Base-by-base conservation (phyloP, 2,888 invertebrate genomes). In the Clivina fossor region DNA sequence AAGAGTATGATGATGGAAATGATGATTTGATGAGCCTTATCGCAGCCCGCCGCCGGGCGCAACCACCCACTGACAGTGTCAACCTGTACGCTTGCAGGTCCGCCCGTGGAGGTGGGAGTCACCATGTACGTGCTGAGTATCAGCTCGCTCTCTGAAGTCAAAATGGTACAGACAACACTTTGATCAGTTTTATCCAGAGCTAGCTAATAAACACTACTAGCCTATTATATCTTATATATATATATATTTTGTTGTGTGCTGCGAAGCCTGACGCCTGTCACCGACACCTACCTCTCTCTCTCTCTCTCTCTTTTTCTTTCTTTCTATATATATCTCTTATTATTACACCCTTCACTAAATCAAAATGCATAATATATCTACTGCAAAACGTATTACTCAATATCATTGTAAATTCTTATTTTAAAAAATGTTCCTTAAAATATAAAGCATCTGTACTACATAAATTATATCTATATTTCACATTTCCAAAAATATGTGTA, bases 91-190 rank as follows among this genome's bases (percentile, higher is more conserved):
- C 51, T 59, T 54, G 59, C 58, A 55, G 55, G 55, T 55, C 88
- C 90, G 78, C 93, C 95, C 75, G 94, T 94, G 80, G 92, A 91
- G 80, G 93, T 95, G 78, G 93, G 93, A 78, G 92, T 94, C 80
- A 93, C 94, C 80, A 93, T 95, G 89, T 93, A 93, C 84, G 93
- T 96, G 81, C 89, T 93, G 81, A 92, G 92, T 82, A 95, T 96
- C 86, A 92, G 93, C 84, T 93, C 93, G 78, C 91, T 96, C 81
- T 93, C 93, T 81, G 94, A 95, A 86, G 94, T 93, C 80, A 88
- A 92, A 84, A 94, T 94, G 93, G 93, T 93, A 88, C 68, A 61
- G 59, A 46, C 56, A 41, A 56, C 56, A 60, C 53, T 53, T 38
- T 53, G 20, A 53, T 53, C 20, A 26, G 26, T 43, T 43, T 24